Evolutionary conservation across 2,113 vertebrate species (phyloP).

Genomic region (Leptosomus discolor): DNA sequence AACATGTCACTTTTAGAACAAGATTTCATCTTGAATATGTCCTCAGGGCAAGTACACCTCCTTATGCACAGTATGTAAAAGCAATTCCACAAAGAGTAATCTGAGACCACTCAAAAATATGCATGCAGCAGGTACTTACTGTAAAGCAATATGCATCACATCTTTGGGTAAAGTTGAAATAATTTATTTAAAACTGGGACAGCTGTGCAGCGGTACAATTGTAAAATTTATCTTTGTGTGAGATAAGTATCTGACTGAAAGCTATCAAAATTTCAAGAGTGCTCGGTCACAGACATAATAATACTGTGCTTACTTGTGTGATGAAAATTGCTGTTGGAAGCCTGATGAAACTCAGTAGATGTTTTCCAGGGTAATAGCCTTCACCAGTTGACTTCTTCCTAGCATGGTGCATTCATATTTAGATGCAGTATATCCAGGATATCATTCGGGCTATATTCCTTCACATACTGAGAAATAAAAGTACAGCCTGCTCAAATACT

Average conservation of each 20-base stretch:
- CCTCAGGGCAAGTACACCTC: neutral
- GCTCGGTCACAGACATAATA: neutral
- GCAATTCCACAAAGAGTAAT: neutral
- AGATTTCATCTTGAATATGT: neutral
- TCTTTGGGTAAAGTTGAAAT: neutral
- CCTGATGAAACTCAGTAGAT: constrained; percentile 9
- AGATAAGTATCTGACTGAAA: constrained; percentile 25
- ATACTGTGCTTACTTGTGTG: neutral
- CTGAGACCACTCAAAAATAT: neutral
- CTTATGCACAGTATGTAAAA: neutral
- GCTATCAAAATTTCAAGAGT: constrained; percentile 14
- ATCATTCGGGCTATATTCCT: neutral
- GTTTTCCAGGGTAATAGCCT: neutral
- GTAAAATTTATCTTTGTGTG: constrained; percentile 18
- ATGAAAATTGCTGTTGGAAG: neutral
- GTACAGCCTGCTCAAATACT: neutral
- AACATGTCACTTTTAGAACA: neutral
- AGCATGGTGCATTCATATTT: neutral
- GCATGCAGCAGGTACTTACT: neutral
- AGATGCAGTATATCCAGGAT: neutral
- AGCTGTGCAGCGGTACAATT: neutral
- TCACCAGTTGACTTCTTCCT: neutral
- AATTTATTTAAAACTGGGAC: neutral
- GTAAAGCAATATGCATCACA: neutral
- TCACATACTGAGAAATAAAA: neutral